Evolutionary conservation across 2,113 vertebrate species (phyloP).

Genomic region (Petroica traversi): DNA sequence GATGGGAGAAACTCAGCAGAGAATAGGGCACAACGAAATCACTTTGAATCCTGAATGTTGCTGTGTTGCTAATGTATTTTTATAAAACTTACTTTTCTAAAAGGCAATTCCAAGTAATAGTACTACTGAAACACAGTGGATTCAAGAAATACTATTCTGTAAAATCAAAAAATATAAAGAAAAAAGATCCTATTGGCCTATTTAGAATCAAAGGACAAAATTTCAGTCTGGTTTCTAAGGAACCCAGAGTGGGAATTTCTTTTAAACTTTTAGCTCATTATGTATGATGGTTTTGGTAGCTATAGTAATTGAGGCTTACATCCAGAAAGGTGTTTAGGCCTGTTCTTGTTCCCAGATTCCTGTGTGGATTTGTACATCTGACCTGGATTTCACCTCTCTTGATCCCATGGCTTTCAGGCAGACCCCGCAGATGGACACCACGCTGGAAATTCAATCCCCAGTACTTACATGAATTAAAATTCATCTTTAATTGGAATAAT

Average conservation of each 20-base stretch:
- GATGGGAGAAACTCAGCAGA: not conserved
- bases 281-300: not conserved
- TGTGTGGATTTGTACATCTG: not conserved
- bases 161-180: not conserved
- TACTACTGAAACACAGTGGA: not conserved
- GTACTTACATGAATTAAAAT: not conserved
- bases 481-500: not conserved
- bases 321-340: constrained; percentile 1
- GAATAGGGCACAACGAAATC: not conserved
- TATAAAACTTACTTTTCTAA: not conserved
- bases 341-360: not conserved
- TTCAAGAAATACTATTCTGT: not conserved
- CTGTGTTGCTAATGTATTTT: not conserved
- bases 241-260: not conserved
- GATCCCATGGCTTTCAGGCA: not conserved
- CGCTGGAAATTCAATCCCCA: not conserved
- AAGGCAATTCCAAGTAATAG: not conserved
- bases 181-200: not conserved
- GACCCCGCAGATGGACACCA: not conserved
- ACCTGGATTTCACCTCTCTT: not conserved
- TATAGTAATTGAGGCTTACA: not conserved
- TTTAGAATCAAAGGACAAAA: not conserved
- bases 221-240: not conserved
- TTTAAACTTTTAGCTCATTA: not conserved
- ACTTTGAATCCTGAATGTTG: not conserved